phyloP scores from a whole-genome alignment of 2,797 vertebrate genomes.

The Cynopterus sphinx region DNA sequence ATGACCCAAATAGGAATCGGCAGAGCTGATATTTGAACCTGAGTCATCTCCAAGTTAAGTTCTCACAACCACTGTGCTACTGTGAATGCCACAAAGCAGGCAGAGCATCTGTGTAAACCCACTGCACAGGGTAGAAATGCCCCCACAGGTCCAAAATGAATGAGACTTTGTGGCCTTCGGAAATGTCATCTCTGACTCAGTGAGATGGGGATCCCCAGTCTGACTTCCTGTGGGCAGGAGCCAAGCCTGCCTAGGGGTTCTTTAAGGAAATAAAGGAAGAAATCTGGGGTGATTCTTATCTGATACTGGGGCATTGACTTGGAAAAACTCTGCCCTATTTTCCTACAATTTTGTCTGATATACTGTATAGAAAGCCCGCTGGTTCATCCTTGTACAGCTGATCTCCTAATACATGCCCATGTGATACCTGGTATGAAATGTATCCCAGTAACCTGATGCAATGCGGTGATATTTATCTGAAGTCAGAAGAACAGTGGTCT shows the following conservation, averaged over 20 bases:
- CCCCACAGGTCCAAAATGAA: neutral
- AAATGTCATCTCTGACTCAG: too few relatives aligned
- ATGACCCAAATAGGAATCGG: neutral
- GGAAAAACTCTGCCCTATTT: neutral
- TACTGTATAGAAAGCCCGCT: neutral
- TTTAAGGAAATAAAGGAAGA: neutral
- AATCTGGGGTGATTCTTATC: neutral
- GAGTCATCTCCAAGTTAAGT: neutral
- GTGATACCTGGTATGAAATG: neutral
- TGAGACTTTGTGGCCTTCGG: neutral
- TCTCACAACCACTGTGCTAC: neutral
- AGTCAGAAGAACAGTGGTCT: conserved; percentile 66
- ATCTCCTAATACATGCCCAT: neutral
- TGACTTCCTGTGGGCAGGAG: neutral
- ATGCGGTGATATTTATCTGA: conserved; percentile 77
- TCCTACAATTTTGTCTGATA: neutral
- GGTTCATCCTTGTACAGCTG: neutral
- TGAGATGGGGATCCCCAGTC: neutral
- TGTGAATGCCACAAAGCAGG: neutral
- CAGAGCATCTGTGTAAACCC: neutral
- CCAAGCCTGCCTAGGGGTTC: fast-evolving
- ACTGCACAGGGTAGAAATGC: neutral
- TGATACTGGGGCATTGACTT: neutral
- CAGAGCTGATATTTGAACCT: neutral
- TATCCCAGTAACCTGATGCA: neutral